Conservation (phyloP, 2,797 vertebrate genomes). For the Lacerta bilineata region DNA sequence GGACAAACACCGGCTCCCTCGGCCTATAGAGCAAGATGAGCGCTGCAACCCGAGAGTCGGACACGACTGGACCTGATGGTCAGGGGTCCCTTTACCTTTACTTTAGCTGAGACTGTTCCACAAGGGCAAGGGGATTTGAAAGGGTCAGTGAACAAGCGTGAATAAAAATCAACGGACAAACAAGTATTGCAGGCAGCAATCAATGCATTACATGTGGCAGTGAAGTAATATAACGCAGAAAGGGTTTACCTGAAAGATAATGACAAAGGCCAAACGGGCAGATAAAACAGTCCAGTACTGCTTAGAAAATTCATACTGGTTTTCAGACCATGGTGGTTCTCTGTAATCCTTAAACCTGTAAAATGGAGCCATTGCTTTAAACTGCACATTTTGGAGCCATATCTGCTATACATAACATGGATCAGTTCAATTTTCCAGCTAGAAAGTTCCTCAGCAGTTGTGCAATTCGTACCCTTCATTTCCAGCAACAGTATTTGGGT, state of each 20-base stretch:
- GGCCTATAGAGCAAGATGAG: too few species aligned
- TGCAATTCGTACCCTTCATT: neutral
- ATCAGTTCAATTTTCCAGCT: slow-evolving; percentile 1
- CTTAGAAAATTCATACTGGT: slow-evolving; percentile 94
- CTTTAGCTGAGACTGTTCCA: too few species aligned
- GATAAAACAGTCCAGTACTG: slow-evolving; percentile 96
- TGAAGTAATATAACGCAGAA: slow-evolving; percentile 6
- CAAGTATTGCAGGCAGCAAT: neutral
- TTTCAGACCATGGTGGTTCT: slow-evolving; percentile 92
- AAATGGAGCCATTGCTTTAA: slow-evolving; percentile 51
- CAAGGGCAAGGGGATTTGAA: neutral
- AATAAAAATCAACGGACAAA: neutral
- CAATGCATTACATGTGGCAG: neutral
- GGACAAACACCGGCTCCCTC: too few species aligned
- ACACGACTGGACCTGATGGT: too few species aligned
- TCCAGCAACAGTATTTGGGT: neutral
- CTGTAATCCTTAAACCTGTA: slow-evolving; percentile 97
- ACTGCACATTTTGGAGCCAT: slow-evolving; percentile 3
- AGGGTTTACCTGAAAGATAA: slow-evolving; percentile 94
- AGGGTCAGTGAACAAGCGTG: neutral
- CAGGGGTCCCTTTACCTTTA: too few species aligned
- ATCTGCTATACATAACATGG: neutral
- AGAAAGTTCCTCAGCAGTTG: neutral
- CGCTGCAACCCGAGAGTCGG: too few species aligned
- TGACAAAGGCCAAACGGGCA: slow-evolving; percentile 94